These are phyloP conservation scores for Terrapene triunguis DNA, from an alignment of 2,113 vertebrate genomes.

Conservation along the genomic window DNA sequence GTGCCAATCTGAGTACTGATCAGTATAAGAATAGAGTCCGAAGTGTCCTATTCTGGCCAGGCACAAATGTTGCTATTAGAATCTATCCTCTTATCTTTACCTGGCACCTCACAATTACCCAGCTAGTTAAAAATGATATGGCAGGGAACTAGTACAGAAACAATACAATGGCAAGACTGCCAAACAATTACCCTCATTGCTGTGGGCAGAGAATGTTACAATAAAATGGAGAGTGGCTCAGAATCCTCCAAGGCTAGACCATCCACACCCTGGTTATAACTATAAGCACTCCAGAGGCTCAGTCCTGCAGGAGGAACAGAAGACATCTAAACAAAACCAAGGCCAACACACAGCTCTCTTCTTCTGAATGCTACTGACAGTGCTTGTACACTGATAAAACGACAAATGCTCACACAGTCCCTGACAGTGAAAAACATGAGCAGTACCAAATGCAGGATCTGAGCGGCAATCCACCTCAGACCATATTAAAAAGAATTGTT, in stretches of 20 bases:
- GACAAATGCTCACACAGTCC: not conserved
- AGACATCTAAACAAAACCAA: not conserved
- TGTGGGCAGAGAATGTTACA: not conserved
- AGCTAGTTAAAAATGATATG: not conserved
- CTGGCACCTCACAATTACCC: not conserved
- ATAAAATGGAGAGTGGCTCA: not conserved
- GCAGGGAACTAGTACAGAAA: not conserved
- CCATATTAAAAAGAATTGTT: not conserved
- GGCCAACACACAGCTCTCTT: not conserved
- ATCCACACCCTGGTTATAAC: not conserved
- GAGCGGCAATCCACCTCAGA: not conserved
- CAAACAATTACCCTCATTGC: not conserved
- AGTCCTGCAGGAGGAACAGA: not conserved
- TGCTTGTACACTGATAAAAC: not conserved
- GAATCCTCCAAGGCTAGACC: not conserved
- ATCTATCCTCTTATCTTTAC: too few species aligned
- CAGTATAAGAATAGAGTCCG: not conserved
- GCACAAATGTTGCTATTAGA: not conserved
- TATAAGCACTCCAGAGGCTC: not conserved
- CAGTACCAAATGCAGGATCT: accelerated
- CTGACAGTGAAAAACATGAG: not conserved
- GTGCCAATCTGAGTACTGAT: not conserved
- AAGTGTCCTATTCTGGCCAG: not conserved
- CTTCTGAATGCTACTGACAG: not conserved
- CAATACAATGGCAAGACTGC: not conserved